Evolutionary conservation across 2,888 invertebrate genomes (phyloP), one percentile per base, ranked within the genome.

Genomic region (Pterostichus niger): DNA sequence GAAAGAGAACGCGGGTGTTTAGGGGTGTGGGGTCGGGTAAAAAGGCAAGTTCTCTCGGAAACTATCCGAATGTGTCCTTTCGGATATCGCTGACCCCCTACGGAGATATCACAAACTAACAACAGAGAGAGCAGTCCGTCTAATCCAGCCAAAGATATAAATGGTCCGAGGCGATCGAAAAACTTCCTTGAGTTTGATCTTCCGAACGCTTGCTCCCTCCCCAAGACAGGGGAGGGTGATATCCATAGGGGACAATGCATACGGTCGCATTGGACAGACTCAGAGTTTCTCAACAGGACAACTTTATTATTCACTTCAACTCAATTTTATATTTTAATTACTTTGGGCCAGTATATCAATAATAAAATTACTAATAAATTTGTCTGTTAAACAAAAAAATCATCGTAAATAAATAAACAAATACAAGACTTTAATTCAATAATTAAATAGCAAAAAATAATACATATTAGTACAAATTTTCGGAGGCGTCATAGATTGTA

Each of bases 61-160:
- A 59, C 59, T 59, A 59, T 59, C 59, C 59, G 59, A 59, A 59
- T 59, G 59, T 59, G 59, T 59, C 59, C 59, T 59, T 59, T 59
- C 59, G 59, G 59, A 59, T 59, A 59, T 59, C 59, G 59, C 59
- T 59, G 59, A 59, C 59, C 59, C 59, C 59, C 59, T 59, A 59
- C 59, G 59, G 59, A 59, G 59, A 59, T 59, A 59, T 59, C 59
- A 24, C 59, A 59, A 59, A 59, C 59, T 59, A 59, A 59, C 59
- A 59, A 59, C 59, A 59, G 59, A 59, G 59, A 59, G 59, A 17
- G 59, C 59, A 59, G 59, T 59, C 17, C 59, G 59, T 59, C 59
- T 59, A 59, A 59, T 59, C 59, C 59, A 59, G 59, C 40, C 59
- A 59, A 59, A 31, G 59, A 59, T 59, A 59, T 59, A 59, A 59